These are phyloP conservation scores for Drosophila miranda DNA, from an alignment of 1,140 invertebrate genomes.

Conservation along the genomic window DNA sequence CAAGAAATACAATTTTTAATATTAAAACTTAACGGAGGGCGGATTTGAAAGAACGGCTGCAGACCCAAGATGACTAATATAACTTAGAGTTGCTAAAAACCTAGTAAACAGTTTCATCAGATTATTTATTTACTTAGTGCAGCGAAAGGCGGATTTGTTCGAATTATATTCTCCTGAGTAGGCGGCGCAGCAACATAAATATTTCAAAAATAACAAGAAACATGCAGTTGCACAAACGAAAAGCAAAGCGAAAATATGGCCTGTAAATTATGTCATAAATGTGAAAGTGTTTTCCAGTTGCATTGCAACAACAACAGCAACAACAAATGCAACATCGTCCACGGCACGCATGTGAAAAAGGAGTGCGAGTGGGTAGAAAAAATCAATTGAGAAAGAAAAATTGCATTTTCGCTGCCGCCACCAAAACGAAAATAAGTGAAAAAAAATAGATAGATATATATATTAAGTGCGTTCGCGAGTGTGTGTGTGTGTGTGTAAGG, in stretches of 20 bases:
- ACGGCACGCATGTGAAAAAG: slow-evolving; percentile 66
- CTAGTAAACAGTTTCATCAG: too few species aligned
- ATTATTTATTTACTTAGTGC: background rate
- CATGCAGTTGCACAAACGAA: slow-evolving; percentile 69
- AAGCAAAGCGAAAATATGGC: slow-evolving; percentile 73
- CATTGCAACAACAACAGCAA: slow-evolving; percentile 28
- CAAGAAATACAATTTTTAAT: too few species aligned
- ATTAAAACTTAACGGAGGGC: too few species aligned
- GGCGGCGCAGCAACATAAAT: slow-evolving; percentile 38
- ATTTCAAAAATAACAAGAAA: slow-evolving; percentile 41
- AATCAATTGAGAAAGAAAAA: slow-evolving; percentile 72
- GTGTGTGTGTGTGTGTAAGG: slow-evolving; percentile 53
- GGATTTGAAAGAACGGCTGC: too few species aligned
- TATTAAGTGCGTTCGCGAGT: slow-evolving; percentile 61
- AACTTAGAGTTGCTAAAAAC: too few species aligned
- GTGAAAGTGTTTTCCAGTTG: slow-evolving; percentile 61
- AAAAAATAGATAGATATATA: slow-evolving; percentile 39
- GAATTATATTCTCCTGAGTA: slow-evolving; percentile 9
- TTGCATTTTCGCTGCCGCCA: slow-evolving; percentile 61
- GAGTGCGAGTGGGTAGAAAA: slow-evolving; percentile 66
- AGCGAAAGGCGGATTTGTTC: slow-evolving; percentile 35
- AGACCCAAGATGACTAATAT: too few species aligned
- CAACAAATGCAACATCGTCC: slow-evolving; percentile 26
- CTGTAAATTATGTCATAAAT: slow-evolving; percentile 73
- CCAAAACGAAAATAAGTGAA: slow-evolving; percentile 63